phyloP scores from a whole-genome alignment of 1,140 invertebrate species.

The Zaprionus vittiger region DNA sequence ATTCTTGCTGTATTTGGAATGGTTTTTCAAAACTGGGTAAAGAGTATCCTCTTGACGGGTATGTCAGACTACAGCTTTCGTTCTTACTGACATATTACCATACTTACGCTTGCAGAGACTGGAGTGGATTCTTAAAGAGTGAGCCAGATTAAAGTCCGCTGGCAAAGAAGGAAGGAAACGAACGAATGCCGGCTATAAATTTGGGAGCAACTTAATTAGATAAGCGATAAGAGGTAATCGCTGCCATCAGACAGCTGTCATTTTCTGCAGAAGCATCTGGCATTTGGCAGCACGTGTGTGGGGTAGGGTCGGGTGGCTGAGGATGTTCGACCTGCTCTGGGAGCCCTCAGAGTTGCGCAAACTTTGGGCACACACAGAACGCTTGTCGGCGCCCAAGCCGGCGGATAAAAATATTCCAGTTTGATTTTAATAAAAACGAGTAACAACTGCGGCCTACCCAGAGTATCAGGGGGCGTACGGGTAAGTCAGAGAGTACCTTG shows the following conservation, averaged over 20 bases:
- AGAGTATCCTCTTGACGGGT: too few relatives aligned
- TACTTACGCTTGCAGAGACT: neutral
- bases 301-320: too few relatives aligned
- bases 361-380: slow-evolving; percentile 4
- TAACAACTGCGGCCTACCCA: slow-evolving; percentile 36
- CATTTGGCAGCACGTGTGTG: slow-evolving; percentile 29
- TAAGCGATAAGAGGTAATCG: slow-evolving; percentile 26
- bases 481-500: slow-evolving; percentile 23
- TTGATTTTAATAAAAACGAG: slow-evolving; percentile 72
- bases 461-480: neutral
- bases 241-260: slow-evolving; percentile 26
- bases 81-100: neutral
- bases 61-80: too few relatives aligned
- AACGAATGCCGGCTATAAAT: slow-evolving; percentile 44
- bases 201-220: slow-evolving; percentile 42
- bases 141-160: neutral
- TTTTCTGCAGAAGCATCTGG: slow-evolving; percentile 37
- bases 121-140: neutral
- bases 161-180: slow-evolving; percentile 6
- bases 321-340: neutral
- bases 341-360: neutral
- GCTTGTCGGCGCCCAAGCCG: slow-evolving; percentile 8
- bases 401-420: slow-evolving; percentile 61
- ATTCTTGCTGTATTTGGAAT: too few relatives aligned
- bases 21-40: too few relatives aligned